Percentiles rank a stretch among this genome's conserved stretches.
Conservation (phyloP, 2,888 invertebrate genomes). For the Exocentrus adspersus region DNA sequence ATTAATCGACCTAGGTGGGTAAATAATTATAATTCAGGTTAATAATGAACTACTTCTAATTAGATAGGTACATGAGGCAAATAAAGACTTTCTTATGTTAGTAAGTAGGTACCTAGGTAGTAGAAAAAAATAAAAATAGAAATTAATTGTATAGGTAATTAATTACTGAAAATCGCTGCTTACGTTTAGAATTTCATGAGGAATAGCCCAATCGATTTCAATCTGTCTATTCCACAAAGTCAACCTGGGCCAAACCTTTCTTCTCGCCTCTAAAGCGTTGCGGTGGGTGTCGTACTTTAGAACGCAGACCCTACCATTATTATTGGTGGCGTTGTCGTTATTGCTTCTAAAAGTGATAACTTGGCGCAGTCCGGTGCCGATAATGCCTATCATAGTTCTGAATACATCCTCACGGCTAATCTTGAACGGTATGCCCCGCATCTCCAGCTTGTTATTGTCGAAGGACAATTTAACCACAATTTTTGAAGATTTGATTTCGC, state of each 20-base stretch:
- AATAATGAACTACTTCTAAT: too few species aligned
- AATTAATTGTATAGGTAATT: too few species aligned
- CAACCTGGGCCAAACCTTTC: slow-evolving; percentile 40
- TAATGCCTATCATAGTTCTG: slow-evolving; percentile 16
- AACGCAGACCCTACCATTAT: slow-evolving; percentile 29
- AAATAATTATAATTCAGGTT: too few species aligned
- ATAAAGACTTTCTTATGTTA: too few species aligned
- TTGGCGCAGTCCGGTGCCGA: slow-evolving; percentile 36
- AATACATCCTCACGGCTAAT: slow-evolving; percentile 22
- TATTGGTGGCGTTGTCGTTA: too few species aligned
- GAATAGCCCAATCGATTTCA: slow-evolving; percentile 46
- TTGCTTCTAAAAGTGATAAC: slow-evolving; percentile 25
- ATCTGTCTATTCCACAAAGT: slow-evolving; percentile 33
- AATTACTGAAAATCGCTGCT: too few species aligned
- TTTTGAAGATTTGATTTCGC: slow-evolving; percentile 71
- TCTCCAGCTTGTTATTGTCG: slow-evolving; percentile 78
- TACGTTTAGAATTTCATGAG: slow-evolving; percentile 37
- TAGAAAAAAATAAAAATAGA: too few species aligned
- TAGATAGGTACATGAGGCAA: too few species aligned
- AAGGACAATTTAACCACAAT: slow-evolving; percentile 80
- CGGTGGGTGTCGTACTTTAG: slow-evolving; percentile 46
- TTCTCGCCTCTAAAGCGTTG: slow-evolving; percentile 45
- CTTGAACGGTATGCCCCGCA: slow-evolving; percentile 23
- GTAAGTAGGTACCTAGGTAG: too few species aligned
- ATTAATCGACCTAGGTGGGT: too few species aligned